Evolutionary conservation across 2,888 invertebrate genomes (phyloP).

Genomic region (Andrena trimmerana): DNA sequence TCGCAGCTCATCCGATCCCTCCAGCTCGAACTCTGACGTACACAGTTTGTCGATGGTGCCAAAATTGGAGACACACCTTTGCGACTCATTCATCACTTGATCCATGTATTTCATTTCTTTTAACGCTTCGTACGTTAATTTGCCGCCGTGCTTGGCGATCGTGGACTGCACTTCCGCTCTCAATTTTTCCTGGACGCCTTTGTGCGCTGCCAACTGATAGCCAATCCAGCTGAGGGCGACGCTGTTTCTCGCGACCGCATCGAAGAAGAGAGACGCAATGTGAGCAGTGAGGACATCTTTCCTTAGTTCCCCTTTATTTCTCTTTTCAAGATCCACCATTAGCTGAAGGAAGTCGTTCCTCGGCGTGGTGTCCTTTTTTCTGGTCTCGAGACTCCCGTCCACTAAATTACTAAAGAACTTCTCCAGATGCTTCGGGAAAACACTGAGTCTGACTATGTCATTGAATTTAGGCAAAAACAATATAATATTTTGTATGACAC

Average conservation of each 20-base stretch:
- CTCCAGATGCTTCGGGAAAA: conserved; percentile 67
- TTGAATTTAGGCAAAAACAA: conserved; percentile 63
- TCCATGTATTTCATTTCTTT: conserved; percentile 86
- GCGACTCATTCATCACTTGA: conserved; percentile 83
- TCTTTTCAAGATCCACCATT: conserved; percentile 79
- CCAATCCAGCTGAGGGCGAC: conserved; percentile 84
- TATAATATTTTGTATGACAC: conserved; percentile 25
- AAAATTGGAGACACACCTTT: conserved; percentile 60
- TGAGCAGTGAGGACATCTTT: conserved; percentile 83
- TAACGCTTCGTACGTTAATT: conserved; percentile 85
- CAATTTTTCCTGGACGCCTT: conserved; percentile 85
- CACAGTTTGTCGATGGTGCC: conserved; percentile 65
- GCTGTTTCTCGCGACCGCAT: conserved; percentile 87
- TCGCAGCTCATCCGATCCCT: conserved; percentile 73
- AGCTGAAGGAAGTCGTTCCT: conserved; percentile 86
- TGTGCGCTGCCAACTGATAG: conserved; percentile 85
- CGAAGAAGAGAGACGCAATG: conserved; percentile 86
- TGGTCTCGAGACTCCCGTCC: conserved; percentile 63
- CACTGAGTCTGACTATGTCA: conserved; percentile 32
- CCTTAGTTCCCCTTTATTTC: conserved; percentile 74
- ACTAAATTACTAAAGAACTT: conserved; percentile 73
- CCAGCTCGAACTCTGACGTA: conserved; percentile 64
- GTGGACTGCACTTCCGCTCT: conserved; percentile 84
- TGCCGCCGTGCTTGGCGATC: conserved; percentile 79
- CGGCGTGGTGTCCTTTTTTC: conserved; percentile 75